Base-by-base conservation (phyloP, 1,140 invertebrate species). In the Adelges cooleyi region DNA sequence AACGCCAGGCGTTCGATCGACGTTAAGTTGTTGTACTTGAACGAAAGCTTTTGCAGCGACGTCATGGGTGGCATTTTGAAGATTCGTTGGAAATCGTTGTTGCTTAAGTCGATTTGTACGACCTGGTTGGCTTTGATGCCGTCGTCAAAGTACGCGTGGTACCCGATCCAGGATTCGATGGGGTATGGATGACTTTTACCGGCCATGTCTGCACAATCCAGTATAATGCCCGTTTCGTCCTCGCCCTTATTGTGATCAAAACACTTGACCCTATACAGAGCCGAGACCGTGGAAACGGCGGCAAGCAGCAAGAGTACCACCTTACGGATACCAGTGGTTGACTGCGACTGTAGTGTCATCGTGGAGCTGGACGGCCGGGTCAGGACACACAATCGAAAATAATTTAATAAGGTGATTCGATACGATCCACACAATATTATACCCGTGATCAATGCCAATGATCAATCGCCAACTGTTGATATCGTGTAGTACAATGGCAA, bases 1-100 rank as follows among this genome's bases (percentile, higher is more conserved):
- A 62, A 33, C 2, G 56, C 56, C 0, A 29, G 17, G n/a, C 11
- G 13, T 18, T 22, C 40, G 4, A 62, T 48, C 1, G 25, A 10
- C n/a, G 56, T 46, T 62, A 62, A 46, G 25, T 62, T 48, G 6
- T 62, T 62, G 11, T 48, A 20, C n/a, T 48, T 62, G 27, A 62
- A 62, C 17, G 56, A 62, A 9, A 62, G 33, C 22, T 62, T 62
- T 36, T 48, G 44, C 23, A 62, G 44, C 40, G 56, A 62, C 9
- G 8, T 9, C 42, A 62, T 33, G 5, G 0, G 1, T 15, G 56
- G 56, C 2, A 62, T 3, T 10, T 13, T 20, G 9, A 62, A 62
- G 9, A 62, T 17, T 13, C 15, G 0, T 22, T 29, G 3, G 1
- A 62, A 29, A 46, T 62, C n/a, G 27, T 48, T 62, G 18, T 48